A percentile compares a stretch with the other conserved stretches of the same genome.
Evolutionary conservation across 2,113 vertebrate species (phyloP).

Genomic region (Strigops habroptila): DNA sequence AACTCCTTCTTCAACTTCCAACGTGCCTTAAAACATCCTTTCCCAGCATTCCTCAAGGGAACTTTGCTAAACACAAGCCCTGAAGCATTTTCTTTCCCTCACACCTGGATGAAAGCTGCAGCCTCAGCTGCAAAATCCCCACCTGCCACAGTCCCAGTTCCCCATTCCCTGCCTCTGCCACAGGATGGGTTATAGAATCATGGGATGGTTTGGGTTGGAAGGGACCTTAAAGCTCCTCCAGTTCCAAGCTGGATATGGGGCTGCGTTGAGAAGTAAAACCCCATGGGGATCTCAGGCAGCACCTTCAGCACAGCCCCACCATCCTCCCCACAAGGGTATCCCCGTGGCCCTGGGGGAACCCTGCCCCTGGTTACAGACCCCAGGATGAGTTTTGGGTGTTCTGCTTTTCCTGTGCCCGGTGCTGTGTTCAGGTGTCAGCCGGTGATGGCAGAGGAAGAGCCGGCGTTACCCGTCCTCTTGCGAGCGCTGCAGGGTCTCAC

Average conservation of each 20-base stretch:
- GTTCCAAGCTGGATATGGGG: neutral
- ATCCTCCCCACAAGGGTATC: neutral
- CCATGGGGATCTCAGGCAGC: neutral
- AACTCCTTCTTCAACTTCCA: neutral
- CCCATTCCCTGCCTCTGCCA: neutral
- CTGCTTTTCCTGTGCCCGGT: neutral
- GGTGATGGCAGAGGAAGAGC: neutral
- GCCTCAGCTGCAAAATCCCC: neutral
- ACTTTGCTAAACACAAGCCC: neutral
- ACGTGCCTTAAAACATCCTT: neutral
- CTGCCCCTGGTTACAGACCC: too few relatives aligned
- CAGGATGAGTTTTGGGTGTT: neutral
- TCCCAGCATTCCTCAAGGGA: neutral
- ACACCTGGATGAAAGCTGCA: neutral
- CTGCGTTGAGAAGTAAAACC: neutral
- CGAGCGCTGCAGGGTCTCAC: neutral
- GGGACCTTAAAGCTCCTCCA: neutral
- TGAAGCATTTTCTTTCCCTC: neutral
- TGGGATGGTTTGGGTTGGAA: neutral
- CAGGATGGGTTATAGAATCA: neutral
- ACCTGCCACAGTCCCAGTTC: neutral
- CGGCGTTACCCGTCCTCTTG: accelerated
- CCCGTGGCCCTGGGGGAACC: neutral
- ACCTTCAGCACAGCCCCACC: neutral
- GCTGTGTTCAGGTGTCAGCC: neutral